Base-by-base conservation (phyloP, 2,888 invertebrate species). In the Drosophila acutilabella region DNA sequence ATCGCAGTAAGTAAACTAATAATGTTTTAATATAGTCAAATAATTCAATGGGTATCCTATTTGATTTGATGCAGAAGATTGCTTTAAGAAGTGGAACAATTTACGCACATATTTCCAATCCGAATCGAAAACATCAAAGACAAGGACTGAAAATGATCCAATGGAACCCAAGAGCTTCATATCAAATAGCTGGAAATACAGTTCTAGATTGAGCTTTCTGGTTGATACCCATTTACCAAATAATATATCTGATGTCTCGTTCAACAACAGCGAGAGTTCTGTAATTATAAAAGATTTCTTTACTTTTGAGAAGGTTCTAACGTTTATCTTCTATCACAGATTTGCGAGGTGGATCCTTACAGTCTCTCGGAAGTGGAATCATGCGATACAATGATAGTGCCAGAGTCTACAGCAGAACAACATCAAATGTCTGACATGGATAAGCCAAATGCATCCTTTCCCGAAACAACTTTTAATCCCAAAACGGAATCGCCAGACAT, bases 41-140 rank as follows among this genome's bases (percentile, higher is more conserved):
- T 8, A 8, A 8, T 30, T 30, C 8, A 8, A 30, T 30, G 30
- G 30, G 30, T 30, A 30, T 8, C 8, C 33, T 1, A 1, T n/a
- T 6, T 33, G 7, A 18, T 18, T 30, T 13, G 4, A 11, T 14
- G 5, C 13, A 71, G 71, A 56, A 18, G 71, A 71, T 52, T 71
- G 72, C 23, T 72, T 60, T 11, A 72, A 67, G 16, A 71, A 71
- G 23, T 71, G 71, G 71, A 66, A 60, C 56, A 72, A 72, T 52
- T 47, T 71, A 8, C 59, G 72, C 13, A 66, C 71, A 8, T 71
- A 71, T 66, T 71, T 57, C 4, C 50, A 52, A 38, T 58, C 72
- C 0, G 71, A 72, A 40, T 50, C 54, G 3, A 71, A 66, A 42
- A 20, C 71, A 4, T 26, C 48, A 13, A 71, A 71, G 23, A 14